Conservation (phyloP, 2,888 invertebrate species). For the Aricia artaxerxes region DNA sequence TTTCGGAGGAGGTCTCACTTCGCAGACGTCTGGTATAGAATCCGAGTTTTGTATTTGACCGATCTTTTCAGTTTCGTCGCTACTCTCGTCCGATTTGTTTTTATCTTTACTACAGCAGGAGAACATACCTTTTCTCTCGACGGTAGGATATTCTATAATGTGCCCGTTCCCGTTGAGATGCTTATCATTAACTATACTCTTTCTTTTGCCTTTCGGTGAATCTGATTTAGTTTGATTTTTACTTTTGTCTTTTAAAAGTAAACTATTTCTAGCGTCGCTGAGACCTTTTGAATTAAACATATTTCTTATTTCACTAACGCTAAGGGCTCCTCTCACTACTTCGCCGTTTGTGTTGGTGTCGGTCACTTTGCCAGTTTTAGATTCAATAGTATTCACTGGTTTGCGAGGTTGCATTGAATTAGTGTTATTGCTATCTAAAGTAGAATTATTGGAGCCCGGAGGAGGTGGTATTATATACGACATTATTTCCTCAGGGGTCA, state of each 20-base stretch:
- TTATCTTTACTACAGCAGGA: conserved; percentile 85
- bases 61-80: conserved; percentile 66
- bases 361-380: conserved; percentile 43
- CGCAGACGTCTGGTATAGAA: conserved; percentile 72
- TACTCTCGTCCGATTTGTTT: conserved; percentile 75
- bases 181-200: conserved; percentile 64
- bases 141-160: conserved; percentile 86
- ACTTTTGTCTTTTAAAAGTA: conserved; percentile 71
- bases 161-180: conserved; percentile 73
- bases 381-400: not conserved
- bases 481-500: conserved; percentile 91
- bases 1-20: conserved; percentile 83
- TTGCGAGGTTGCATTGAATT: not conserved
- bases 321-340: conserved; percentile 79
- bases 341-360: conserved; percentile 68
- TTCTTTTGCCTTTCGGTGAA: conserved; percentile 72
- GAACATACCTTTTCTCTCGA: conserved; percentile 86
- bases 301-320: conserved; percentile 77
- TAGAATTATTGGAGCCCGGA: conserved; percentile 75
- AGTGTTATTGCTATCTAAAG: conserved; percentile 67
- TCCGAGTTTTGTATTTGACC: conserved; percentile 65
- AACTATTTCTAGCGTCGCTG: conserved; percentile 76
- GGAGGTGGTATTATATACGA: conserved; percentile 92
- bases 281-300: conserved; percentile 75
- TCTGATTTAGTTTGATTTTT: conserved; percentile 66